Percentiles rank a stretch among this genome's conserved stretches.
Conservation (phyloP, 1,140 invertebrate species). For the Piezodorus guildinii region DNA sequence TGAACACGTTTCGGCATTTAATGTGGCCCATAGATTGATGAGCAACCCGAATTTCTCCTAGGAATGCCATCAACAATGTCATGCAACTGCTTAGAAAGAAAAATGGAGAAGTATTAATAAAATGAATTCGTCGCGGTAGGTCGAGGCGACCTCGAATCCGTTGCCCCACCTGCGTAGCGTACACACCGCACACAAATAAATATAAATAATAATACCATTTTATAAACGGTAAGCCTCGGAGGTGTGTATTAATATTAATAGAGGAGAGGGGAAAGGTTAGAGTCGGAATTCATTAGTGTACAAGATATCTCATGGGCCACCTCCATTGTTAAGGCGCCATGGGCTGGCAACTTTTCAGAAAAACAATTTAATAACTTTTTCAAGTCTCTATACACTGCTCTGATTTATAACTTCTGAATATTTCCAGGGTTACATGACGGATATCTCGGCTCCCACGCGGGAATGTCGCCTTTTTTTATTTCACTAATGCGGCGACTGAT, state of each 20-base stretch:
- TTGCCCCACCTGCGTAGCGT: neutral
- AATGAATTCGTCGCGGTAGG: constrained; percentile 3
- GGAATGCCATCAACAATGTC: too few relatives aligned
- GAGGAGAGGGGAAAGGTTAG: neutral
- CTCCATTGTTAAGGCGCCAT: neutral
- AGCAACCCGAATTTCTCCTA: too few relatives aligned
- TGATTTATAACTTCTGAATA: constrained; percentile 2
- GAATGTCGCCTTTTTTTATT: too few relatives aligned
- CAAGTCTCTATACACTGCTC: neutral
- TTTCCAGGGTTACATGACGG: constrained; percentile 3
- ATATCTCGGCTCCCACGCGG: neutral
- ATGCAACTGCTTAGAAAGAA: too few relatives aligned
- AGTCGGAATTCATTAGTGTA: neutral
- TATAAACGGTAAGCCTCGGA: constrained; percentile 5
- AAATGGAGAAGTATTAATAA: neutral
- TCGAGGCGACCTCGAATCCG: neutral
- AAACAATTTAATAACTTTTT: constrained; percentile 1
- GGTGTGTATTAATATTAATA: constrained; percentile 8
- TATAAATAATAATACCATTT: constrained; percentile 8
- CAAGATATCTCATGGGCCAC: neutral
- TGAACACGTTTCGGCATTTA: too few relatives aligned
- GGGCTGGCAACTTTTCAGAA: neutral
- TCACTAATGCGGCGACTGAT: too few relatives aligned
- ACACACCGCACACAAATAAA: neutral
- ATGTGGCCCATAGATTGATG: too few relatives aligned